phyloP scores from a whole-genome alignment of 2,113 vertebrate species.

The Grus americana region DNA sequence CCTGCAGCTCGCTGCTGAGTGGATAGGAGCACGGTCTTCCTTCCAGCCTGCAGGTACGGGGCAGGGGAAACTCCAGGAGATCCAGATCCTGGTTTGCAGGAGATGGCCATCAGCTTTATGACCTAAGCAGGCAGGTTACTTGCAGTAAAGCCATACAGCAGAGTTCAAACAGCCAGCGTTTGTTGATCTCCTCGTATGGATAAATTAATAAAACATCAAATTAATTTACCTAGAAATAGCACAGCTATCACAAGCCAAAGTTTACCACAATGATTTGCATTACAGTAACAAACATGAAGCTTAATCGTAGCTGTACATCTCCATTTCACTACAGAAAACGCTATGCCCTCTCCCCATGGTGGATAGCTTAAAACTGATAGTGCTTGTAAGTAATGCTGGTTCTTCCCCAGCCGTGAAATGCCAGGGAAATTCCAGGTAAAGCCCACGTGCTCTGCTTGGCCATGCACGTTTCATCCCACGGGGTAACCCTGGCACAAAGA shows the following conservation, averaged over 20 bases:
- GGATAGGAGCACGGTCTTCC: background rate
- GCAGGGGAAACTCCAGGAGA: background rate
- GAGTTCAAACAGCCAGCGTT: background rate
- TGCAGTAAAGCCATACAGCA: background rate
- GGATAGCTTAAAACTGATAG: background rate
- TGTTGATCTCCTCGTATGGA: background rate
- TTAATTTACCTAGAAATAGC: conserved; percentile 18
- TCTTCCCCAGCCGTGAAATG: background rate
- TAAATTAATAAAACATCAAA: background rate
- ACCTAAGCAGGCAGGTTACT: background rate
- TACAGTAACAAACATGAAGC: background rate
- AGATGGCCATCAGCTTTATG: background rate
- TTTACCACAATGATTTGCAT: background rate
- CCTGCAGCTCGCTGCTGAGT: rapidly evolving
- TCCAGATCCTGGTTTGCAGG: background rate
- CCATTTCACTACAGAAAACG: background rate
- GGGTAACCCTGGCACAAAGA: background rate
- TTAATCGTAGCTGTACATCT: background rate
- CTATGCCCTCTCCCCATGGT: background rate
- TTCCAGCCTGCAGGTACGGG: background rate
- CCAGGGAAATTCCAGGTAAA: background rate
- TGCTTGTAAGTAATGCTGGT: background rate
- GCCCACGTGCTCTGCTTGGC: background rate
- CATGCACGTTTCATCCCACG: rapidly evolving
- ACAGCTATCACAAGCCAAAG: background rate